Evolutionary conservation across 2,888 invertebrate species (phyloP), one percentile per base, ranked within the genome.

Genomic region (Epistrophe grossulariae): DNA sequence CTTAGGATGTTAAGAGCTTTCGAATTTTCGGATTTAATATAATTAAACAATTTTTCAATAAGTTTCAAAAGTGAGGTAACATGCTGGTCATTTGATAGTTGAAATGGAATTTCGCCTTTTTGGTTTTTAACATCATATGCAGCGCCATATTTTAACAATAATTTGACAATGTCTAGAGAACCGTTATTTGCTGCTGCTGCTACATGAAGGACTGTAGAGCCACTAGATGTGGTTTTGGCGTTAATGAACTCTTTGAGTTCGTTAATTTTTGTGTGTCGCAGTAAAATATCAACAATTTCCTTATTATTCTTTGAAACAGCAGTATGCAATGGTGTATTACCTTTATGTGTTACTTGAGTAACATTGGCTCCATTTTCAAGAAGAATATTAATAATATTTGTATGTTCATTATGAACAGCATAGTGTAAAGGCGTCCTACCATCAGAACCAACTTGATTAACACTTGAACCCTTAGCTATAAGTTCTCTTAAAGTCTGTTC

Each of bases 351-450:
- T n/a, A 40, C 17, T 35, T 48, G 60, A 17, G 24, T 52, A 17
- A 59, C 48, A 52, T 87, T 77, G n/a, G 88, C 89, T 57, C 85
- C 84, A 64, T 88, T 79, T 9, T 19, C 8, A 13, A 90, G 60
- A 8, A 90, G 76, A 13, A 82, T 6, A 17, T 74, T 55, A 17
- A 89, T 74, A 28, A 85, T 71, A 17, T 66, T 11, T 66, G 35
- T 24, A 31, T 87, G 40, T 7, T 74, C 77, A 71, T 66, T 88
- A 55, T 71, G 62, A 62, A 88, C 78, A 52, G 90, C 89, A 64
- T 59, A 88, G 72, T 89, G 89, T 13, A 90, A 50, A 15, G 88
- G 70, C 4, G 88, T 88, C 45, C 76, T 62, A 24, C 89, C 89
- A 19, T 87, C 78, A 28, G 4, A 19, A 8, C 55, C 40, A 13